Conservation (phyloP, 2,113 vertebrate species). For the Nettapus auritus region DNA sequence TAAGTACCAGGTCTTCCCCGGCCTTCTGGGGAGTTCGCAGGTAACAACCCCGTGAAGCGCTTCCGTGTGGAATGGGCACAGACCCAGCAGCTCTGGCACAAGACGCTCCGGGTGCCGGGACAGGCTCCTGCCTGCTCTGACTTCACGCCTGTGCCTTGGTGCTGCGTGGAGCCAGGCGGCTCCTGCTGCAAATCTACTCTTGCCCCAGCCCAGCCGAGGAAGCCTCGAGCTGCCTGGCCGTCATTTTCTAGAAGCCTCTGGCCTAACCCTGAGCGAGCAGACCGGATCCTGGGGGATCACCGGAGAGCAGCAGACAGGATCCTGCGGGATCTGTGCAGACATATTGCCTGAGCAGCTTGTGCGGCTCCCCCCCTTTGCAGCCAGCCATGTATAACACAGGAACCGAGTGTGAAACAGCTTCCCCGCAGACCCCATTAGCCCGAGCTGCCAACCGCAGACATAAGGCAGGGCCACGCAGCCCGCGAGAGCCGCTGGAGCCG, state of each 20-base stretch:
- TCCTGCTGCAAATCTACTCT: neutral
- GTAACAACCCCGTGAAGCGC: neutral
- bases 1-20: neutral
- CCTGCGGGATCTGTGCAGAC: constrained; percentile 17
- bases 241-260: neutral
- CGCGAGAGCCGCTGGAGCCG: constrained; percentile 2
- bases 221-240: neutral
- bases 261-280: neutral
- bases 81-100: neutral
- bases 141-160: neutral
- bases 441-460: constrained; percentile 21
- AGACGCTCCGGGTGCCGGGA: neutral
- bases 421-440: constrained; percentile 46
- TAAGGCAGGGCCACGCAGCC: neutral
- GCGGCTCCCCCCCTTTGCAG: constrained; percentile 9
- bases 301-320: neutral
- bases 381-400: neutral
- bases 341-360: constrained; percentile 50
- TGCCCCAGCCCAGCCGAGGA: neutral
- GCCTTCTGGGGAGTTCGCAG: neutral
- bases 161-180: fast-evolving
- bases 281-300: constrained; percentile 6
- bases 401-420: constrained; percentile 3
- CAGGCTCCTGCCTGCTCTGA: neutral
- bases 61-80: neutral